Evolutionary conservation across 2,113 vertebrate genomes (phyloP), one percentile per base, ranked within the genome.

Genomic region (Oryzias curvinotus): DNA sequence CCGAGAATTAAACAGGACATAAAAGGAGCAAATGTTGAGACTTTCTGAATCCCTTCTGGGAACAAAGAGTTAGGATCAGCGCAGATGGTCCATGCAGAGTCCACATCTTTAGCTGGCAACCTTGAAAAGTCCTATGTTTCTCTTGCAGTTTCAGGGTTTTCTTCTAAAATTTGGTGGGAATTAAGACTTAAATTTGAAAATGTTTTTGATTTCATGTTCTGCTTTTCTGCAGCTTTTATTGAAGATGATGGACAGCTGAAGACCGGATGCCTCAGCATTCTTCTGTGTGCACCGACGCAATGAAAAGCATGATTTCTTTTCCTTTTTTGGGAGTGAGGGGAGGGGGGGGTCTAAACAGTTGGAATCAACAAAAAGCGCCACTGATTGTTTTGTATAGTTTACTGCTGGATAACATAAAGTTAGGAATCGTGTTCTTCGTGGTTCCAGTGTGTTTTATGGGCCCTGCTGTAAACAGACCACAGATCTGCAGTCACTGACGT

Each of bases 221-320:
- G 14, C 7, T 60, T 57, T 5, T 75, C 54, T 73, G 62, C 36
- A 92, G 91, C 86, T 92, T 64, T 85, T 93, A 26, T 52, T 92
- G 44, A 91, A 90, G 80, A 87, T 87, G 79, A 91, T 93, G 87
- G 86, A 82, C 77, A 78, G 66, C 80, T 91, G 77, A 91, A 42
- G 50, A 49, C 28, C 26, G 46, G 26, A 45, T n/a, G 30, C 15
- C 42, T 69, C 51, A 65, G n/a, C 55, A 57, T 54, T 56, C 67
- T 36, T 77, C 58, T 14, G 42, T 14, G 3, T 63, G 44, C 51
- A 73, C 47, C 7, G 4, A 64, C 43, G 49, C 52, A 65, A 47
- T 70, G 21, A 47, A 60, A 50, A 65, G 21, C 67, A 77, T 62
- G 75, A 73, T 79, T 61, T 17, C 26, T 44, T 50, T 52, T 66